phyloP scores from a whole-genome alignment of 2,113 vertebrate genomes.

The Catharus fuscescens region DNA sequence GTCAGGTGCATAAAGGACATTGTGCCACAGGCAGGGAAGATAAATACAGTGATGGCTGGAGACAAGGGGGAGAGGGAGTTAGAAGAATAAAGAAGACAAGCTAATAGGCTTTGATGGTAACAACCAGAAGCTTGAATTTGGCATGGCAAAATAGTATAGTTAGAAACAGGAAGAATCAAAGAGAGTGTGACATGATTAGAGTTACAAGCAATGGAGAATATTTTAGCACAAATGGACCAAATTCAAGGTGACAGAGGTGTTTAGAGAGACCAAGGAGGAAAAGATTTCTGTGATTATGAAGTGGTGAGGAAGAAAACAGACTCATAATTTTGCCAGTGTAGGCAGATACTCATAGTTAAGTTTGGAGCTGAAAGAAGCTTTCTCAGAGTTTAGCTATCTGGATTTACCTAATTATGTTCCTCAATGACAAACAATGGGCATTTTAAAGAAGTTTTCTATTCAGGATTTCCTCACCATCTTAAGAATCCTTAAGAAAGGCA shows the following conservation, averaged over 20 bases:
- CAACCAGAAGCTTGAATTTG: background rate
- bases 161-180: background rate
- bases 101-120: background rate
- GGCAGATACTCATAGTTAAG: background rate
- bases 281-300: background rate
- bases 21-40: background rate
- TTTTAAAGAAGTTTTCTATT: background rate
- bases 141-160: background rate
- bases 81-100: background rate
- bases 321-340: background rate
- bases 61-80: background rate
- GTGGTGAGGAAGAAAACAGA: background rate
- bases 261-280: background rate
- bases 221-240: background rate
- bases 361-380: background rate
- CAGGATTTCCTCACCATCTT: background rate
- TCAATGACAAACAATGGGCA: background rate
- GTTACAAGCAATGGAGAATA: background rate
- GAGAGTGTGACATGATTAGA: background rate
- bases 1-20: slow-evolving; percentile 28
- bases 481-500: background rate
- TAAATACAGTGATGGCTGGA: background rate
- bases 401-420: background rate
- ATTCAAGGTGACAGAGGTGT: background rate
- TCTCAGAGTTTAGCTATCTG: background rate